Base-by-base conservation (phyloP, 2,888 invertebrate genomes). In the Oscheius onirici region DNA sequence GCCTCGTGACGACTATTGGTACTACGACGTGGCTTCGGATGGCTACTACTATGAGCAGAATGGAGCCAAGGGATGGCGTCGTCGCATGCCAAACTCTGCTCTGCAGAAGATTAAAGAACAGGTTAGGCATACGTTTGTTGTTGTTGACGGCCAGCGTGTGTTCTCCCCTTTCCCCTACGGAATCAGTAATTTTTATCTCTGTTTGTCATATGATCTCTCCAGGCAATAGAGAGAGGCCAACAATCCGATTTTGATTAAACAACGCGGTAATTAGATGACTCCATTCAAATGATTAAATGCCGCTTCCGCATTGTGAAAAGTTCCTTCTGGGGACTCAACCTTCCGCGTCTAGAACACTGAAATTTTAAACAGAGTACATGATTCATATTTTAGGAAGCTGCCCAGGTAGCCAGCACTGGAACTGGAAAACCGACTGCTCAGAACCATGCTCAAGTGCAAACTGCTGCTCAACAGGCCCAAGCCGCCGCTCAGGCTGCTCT, bases 1-100 rank as follows among this genome's bases (percentile, higher is more conserved):
- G 52, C 60, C 69, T 11, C 49, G 60, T 22, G 70, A 70, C n/a
- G 70, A 70, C 51, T 70, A 63, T 41, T 63, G 78, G 78, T 77
- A 74, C 68, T 86, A 87, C 71, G 86, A 86, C 69, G 79, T 79
- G 5, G 78, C 79, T n/a, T 78, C 83, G 46, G 84, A 86, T 67
- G 86, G 86, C 15, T 86, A 85, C 75, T 86, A 86, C 68, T 86
- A 86, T 72, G 86, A 86, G 70, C 83, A 84, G 74, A 85, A 83
- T 66, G 86, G 86, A 40, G 82, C 80, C 49, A 82, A 80, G 70
- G 82, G 82, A 55, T 82, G 82, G 82, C 46, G 82, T n/a, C 24
- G 82, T 44, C 67, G 82, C 24, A 71, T 76, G 74, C 80, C 82
- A 17, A 78, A 79, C 52, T 74, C 74, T 2, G 77, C 71, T 10